These are phyloP conservation scores for Triops cancriformis DNA, from an alignment of 1,140 invertebrate genomes.

Conservation along the genomic window DNA sequence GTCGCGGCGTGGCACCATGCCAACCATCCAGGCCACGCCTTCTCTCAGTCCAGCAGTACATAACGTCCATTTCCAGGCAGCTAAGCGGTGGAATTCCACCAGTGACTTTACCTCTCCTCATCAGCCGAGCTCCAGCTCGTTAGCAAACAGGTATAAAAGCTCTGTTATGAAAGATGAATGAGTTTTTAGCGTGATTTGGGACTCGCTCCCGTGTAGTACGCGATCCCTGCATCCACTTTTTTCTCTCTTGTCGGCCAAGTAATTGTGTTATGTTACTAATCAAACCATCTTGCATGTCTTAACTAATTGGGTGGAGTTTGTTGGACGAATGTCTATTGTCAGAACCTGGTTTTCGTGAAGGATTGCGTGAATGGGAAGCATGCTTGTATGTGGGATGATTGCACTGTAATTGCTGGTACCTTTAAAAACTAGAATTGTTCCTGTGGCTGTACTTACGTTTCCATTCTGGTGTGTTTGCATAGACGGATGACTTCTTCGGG, in stretches of 20 bases:
- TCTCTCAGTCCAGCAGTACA: constrained; percentile 28
- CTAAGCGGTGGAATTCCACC: constrained; percentile 74
- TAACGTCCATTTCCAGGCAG: constrained; percentile 35
- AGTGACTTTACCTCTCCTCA: constrained; percentile 55
- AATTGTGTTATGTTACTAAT: neutral
- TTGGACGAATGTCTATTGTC: neutral
- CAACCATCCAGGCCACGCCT: constrained; percentile 34
- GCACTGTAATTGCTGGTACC: neutral
- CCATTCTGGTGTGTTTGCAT: neutral
- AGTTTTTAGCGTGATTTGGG: neutral
- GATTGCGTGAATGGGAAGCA: neutral
- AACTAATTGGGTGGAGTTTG: neutral
- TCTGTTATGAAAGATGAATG: neutral
- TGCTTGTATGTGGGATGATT: neutral
- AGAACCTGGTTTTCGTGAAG: neutral
- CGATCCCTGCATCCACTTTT: no score
- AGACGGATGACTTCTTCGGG: constrained; percentile 14
- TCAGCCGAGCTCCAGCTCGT: constrained; percentile 36
- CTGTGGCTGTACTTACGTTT: neutral
- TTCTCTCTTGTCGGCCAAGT: neutral
- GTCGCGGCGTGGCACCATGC: constrained; percentile 25
- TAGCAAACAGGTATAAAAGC: constrained; percentile 45
- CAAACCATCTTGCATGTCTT: neutral
- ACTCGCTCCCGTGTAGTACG: neutral
- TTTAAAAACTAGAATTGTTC: neutral